Evolutionary conservation across 2,888 invertebrate species (phyloP).

Genomic region (Drosophila vallismaia): DNA sequence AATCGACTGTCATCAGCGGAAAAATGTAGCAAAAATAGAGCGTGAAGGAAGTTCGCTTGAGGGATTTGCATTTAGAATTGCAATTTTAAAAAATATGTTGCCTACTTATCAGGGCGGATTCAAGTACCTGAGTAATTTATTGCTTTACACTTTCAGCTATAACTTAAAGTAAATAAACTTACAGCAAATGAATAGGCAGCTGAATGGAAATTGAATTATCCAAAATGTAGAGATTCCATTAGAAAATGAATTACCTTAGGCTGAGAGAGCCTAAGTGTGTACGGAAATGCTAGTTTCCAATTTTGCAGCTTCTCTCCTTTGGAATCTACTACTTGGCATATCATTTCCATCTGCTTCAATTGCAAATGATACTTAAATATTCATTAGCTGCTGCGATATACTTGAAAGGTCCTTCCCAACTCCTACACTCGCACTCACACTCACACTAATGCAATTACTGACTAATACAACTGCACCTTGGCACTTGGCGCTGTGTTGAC

Average conservation of each 20-base stretch:
- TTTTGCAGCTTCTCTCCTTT: conserved; percentile 7
- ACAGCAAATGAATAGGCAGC: conserved; percentile 35
- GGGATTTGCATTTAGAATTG: neutral
- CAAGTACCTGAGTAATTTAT: conserved; percentile 29
- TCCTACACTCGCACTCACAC: conserved; percentile 13
- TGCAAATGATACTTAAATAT: conserved; percentile 62
- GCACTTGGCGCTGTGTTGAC: conserved; percentile 45
- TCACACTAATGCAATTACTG: conserved; percentile 11
- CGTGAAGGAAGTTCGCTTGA: neutral
- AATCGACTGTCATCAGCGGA: conserved; percentile 5
- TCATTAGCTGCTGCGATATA: conserved; percentile 54
- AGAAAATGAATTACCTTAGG: conserved; percentile 5
- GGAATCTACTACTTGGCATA: conserved; percentile 38
- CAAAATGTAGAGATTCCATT: conserved; percentile 36
- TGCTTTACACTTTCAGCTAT: conserved; percentile 1
- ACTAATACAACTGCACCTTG: conserved; percentile 37
- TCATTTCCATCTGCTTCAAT: conserved; percentile 57
- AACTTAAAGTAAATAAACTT: conserved; percentile 28
- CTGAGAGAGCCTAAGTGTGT: conserved; percentile 6
- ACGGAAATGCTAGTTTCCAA: conserved; percentile 45
- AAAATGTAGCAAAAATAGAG: conserved; percentile 8
- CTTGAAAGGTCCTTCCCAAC: conserved; percentile 44
- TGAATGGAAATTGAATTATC: conserved; percentile 54
- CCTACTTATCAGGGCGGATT: neutral
- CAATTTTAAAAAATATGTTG: neutral